Percentiles rank a stretch among this genome's conserved stretches.
phyloP scores from a whole-genome alignment of 1,140 invertebrate genomes.

The Papilio helenus region DNA sequence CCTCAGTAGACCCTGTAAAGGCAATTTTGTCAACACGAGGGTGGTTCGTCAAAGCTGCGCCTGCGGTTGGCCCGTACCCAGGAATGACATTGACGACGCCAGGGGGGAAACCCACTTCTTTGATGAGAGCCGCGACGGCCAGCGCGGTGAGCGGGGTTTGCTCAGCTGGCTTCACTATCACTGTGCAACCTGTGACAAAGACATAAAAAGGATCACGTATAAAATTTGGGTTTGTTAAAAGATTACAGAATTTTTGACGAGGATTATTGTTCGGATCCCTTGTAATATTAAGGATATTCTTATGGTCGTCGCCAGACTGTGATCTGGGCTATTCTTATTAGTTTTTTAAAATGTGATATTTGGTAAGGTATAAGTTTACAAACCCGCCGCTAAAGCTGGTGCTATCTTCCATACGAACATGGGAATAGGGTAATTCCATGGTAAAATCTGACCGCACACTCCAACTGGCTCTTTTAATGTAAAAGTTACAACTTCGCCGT shows the following conservation, averaged over 20 bases:
- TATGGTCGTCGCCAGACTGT: too few species aligned
- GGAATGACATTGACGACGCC: slow-evolving; percentile 87
- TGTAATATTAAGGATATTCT: background rate
- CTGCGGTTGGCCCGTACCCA: slow-evolving; percentile 87
- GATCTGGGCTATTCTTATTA: background rate
- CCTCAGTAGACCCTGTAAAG: slow-evolving; percentile 86
- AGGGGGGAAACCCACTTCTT: slow-evolving; percentile 88
- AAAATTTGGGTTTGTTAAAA: background rate
- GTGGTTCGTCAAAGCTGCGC: slow-evolving; percentile 86
- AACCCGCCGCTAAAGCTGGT: slow-evolving; percentile 88
- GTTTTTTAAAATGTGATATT: background rate
- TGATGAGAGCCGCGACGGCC: slow-evolving; percentile 85
- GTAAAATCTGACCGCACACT: slow-evolving; percentile 92
- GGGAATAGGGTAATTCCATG: slow-evolving; percentile 92
- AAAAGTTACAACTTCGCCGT: slow-evolving; percentile 84
- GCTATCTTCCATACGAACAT: slow-evolving; percentile 92
- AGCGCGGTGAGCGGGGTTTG: slow-evolving; percentile 90
- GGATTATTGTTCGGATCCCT: background rate
- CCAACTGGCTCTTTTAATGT: slow-evolving; percentile 91
- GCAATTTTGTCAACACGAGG: slow-evolving; percentile 88
- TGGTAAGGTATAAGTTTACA: background rate
- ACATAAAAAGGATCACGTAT: background rate
- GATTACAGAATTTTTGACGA: background rate
- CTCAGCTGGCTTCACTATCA: slow-evolving; percentile 87
- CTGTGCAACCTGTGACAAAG: slow-evolving; percentile 74